Conservation (phyloP, 2,888 invertebrate species). For the Laspeyria flexula region DNA sequence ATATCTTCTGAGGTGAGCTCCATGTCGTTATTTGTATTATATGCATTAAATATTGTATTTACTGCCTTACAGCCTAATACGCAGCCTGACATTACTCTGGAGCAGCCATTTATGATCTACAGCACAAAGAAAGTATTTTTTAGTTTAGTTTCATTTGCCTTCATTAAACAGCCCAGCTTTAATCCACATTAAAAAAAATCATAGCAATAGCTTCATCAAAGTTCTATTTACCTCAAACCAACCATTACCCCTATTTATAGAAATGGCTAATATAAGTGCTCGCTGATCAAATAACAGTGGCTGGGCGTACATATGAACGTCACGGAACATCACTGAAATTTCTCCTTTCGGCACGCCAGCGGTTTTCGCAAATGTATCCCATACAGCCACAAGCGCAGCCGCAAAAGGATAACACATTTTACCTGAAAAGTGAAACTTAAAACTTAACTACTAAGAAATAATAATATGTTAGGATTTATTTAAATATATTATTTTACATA, state of each 20-base stretch:
- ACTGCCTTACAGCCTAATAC: not conserved
- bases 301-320: constrained; percentile 85
- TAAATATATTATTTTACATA: no score
- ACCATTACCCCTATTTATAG: constrained; percentile 85
- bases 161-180: no score
- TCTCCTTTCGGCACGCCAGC: constrained; percentile 82
- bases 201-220: no score
- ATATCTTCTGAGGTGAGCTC: constrained; percentile 45
- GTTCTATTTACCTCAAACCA: constrained; percentile 73
- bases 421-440: constrained; percentile 69
- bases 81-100: not conserved
- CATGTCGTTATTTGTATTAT: constrained; percentile 10
- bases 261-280: constrained; percentile 75
- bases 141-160: no score
- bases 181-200: no score
- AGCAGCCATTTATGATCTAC: constrained; percentile 1
- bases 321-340: constrained; percentile 88
- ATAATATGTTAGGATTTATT: no score
- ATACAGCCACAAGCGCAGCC: constrained; percentile 88
- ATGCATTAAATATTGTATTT: not conserved
- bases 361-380: constrained; percentile 88
- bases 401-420: constrained; percentile 90
- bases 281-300: constrained; percentile 81
- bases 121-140: no score
- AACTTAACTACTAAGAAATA: no score